Evolutionary conservation across 1,140 invertebrate species (phyloP).

Genomic region (Drusus annulatus): DNA sequence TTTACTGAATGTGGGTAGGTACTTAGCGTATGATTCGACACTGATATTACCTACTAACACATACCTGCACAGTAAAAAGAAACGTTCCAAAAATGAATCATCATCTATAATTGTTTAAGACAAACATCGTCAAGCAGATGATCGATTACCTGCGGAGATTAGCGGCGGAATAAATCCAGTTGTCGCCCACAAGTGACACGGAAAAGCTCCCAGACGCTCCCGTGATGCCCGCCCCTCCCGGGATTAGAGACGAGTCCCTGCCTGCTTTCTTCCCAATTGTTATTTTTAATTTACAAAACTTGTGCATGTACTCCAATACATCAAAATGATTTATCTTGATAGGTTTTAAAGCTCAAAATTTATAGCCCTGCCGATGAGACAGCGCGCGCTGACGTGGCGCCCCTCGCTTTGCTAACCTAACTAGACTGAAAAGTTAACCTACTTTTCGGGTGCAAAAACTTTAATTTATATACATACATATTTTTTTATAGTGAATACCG

Average conservation of each 20-base stretch:
- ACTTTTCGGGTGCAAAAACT: too few relatives aligned
- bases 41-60: too few relatives aligned
- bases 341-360: conserved; percentile 57
- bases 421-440: too few relatives aligned
- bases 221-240: neutral
- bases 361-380: conserved; percentile 53
- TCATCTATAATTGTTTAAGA: too few relatives aligned
- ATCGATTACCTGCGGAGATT: too few relatives aligned
- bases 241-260: neutral
- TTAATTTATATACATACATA: too few relatives aligned
- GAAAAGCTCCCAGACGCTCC: conserved; percentile 1
- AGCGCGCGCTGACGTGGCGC: conserved; percentile 41
- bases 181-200: neutral
- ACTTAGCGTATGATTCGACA: too few relatives aligned
- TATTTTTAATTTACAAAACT: conserved; percentile 58
- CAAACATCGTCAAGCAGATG: too few relatives aligned
- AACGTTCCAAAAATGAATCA: too few relatives aligned
- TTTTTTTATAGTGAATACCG: too few relatives aligned
- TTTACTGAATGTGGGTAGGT: too few relatives aligned
- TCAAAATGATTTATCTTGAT: conserved; percentile 59
- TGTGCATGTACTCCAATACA: conserved; percentile 54
- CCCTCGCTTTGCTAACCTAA: neutral
- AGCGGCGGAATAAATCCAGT: neutral
- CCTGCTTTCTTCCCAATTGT: conserved; percentile 46
- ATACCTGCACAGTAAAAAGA: too few relatives aligned